phyloP scores from a whole-genome alignment of 2,113 vertebrate genomes.

The Dasyornis broadbenti region DNA sequence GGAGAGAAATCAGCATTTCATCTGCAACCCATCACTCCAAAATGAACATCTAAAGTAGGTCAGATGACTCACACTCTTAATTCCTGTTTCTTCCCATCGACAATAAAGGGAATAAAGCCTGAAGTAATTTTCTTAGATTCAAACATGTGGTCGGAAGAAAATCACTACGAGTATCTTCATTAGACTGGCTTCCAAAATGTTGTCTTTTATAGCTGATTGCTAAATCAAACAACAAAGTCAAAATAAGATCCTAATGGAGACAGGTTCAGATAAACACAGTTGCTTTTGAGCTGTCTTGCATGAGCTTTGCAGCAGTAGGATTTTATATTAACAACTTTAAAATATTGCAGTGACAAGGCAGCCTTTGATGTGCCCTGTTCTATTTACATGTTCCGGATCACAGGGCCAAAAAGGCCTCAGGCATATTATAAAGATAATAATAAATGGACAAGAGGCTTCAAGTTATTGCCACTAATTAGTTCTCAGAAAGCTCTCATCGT shows the following conservation, averaged over 20 bases:
- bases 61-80: constrained; percentile 27
- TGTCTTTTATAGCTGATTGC: background rate
- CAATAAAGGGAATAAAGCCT: constrained; percentile 3
- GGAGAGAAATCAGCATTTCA: background rate
- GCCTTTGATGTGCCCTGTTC: background rate
- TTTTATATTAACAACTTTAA: background rate
- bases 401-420: background rate
- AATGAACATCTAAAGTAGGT: constrained; percentile 21
- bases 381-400: background rate
- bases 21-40: constrained; percentile 37
- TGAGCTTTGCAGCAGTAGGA: background rate
- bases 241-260: background rate
- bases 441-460: background rate
- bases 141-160: background rate
- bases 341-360: background rate
- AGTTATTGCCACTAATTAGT: background rate
- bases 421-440: background rate
- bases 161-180: background rate
- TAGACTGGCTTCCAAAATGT: background rate
- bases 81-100: background rate
- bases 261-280: background rate
- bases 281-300: background rate
- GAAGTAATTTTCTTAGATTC: constrained; percentile 17
- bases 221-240: background rate
- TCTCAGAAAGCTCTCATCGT: background rate